Evolutionary conservation across 2,888 invertebrate species (phyloP).

Genomic region (Xestia ashworthii): DNA sequence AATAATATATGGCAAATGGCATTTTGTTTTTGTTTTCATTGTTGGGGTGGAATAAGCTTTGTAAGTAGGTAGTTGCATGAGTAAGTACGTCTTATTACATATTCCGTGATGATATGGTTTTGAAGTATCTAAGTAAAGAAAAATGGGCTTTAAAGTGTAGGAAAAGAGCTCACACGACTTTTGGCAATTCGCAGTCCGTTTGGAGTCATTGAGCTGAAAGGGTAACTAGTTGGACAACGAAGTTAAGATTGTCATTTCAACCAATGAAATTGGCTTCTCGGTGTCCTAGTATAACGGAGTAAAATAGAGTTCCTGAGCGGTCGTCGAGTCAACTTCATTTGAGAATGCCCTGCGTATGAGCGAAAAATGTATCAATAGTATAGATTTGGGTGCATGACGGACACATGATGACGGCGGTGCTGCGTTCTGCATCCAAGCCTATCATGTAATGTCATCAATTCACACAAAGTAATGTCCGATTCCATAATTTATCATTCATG

Average conservation of each 20-base stretch:
- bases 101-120: not conserved
- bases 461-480: not conserved
- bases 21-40: slow-evolving; percentile 59
- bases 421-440: not conserved
- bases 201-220: no score
- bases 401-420: not conserved
- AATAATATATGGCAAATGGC: slow-evolving; percentile 60
- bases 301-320: not conserved
- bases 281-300: not conserved
- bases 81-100: slow-evolving; percentile 5
- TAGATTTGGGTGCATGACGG: not conserved
- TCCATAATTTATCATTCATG: not conserved
- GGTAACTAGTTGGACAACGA: no score
- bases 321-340: not conserved
- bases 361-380: not conserved
- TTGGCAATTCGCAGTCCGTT: no score
- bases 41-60: slow-evolving; percentile 4
- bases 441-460: not conserved
- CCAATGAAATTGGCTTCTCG: not conserved
- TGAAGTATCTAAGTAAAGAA: not conserved
- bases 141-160: no score
- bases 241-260: no score
- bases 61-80: slow-evolving; percentile 3
- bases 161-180: no score
- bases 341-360: not conserved